Evolutionary conservation across 2,888 invertebrate genomes (phyloP), one percentile per base, ranked within the genome.

Genomic region (Galerucella pusilla): DNA sequence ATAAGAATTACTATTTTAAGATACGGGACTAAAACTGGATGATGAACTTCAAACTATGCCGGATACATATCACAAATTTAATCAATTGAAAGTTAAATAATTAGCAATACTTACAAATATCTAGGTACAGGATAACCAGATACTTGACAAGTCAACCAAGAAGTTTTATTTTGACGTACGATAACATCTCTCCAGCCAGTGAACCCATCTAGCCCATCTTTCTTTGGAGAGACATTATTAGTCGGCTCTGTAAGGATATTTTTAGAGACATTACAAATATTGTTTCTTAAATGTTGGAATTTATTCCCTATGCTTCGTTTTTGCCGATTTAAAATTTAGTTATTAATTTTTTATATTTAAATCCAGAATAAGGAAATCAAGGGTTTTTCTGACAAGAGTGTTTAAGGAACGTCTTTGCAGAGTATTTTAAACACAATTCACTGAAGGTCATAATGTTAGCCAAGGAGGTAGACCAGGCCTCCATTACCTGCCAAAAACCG

Each of bases 131-230:
- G 90, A 83, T 88, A 90, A 64, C 88, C 90, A 76, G 89, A 88
- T 75, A 90, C 90, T 82, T 89, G 89, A 81, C 93, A 93, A 80
- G 91, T 91, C 86, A 94, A 88, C 86, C 92, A 92, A 77, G 91
- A 90, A 82, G 89, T 88, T 81, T 87, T 86, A 78, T 85, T 88
- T 85, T 87, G 87, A 75, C 88, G 85, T 81, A 92, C 90, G 85
- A 87, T 87, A 83, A 91, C 86, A 80, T 92, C 90, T 85, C 91
- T 91, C 89, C 91, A 91, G 84, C 93, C 87, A 68, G 85, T 86
- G 79, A 86, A 86, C 76, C 91, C 89, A 82, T 90, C 90, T 76
- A 63, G n/a, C 14, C 91, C 89, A 82, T 90, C 90, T 86, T 91
- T 90, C 85, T 91, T 90, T 77, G 92, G 92, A 76, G 90, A 87